A percentile compares a stretch with the other conserved stretches of the same genome.
Evolutionary conservation across 2,113 vertebrate genomes (phyloP).

Genomic region (Smithornis capensis): DNA sequence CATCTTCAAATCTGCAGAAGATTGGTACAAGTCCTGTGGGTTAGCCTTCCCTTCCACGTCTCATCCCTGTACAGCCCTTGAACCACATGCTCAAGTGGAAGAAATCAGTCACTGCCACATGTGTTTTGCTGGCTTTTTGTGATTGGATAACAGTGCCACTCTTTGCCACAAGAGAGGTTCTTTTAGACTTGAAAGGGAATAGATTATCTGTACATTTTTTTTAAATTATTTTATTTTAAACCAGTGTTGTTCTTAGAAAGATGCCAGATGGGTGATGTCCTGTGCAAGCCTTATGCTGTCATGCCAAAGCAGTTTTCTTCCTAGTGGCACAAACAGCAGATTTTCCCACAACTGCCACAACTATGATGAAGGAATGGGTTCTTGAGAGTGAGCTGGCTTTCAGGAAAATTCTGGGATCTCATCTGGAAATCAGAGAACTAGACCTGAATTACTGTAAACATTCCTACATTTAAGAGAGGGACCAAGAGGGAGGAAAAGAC

Average conservation of each 20-base stretch:
- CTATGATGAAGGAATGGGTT: not conserved
- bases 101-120: not conserved
- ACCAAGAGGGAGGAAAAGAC: not conserved
- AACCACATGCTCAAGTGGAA: not conserved
- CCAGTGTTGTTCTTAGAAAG: not conserved
- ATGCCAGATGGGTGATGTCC: not conserved
- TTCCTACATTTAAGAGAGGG: constrained; percentile 7
- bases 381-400: not conserved
- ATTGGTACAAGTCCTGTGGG: not conserved
- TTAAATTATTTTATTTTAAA: not conserved
- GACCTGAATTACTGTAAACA: constrained; percentile 11
- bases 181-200: not conserved
- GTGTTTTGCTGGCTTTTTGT: constrained; percentile 6
- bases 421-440: not conserved
- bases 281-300: constrained; percentile 22
- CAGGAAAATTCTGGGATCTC: not conserved
- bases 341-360: not conserved
- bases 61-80: not conserved
- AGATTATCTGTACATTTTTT: not conserved
- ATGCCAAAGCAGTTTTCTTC: constrained; percentile 37
- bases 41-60: not conserved
- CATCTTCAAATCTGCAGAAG: not conserved
- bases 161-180: not conserved
- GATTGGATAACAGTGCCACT: not conserved
- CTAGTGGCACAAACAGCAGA: not conserved